Conservation (phyloP, 2,888 invertebrate genomes). For the Gymnocheta viridis region DNA sequence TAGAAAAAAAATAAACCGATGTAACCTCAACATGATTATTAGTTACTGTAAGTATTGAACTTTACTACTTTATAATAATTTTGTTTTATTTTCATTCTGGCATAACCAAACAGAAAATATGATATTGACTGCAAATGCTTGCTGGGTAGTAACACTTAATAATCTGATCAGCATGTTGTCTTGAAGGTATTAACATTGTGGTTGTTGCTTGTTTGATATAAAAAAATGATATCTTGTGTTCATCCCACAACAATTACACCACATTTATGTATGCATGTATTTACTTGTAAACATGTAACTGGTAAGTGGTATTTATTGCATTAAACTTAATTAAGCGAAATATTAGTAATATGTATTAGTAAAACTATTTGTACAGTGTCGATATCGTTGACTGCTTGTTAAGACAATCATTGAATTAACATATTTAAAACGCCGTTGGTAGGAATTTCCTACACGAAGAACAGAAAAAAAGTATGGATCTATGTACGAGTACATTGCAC, state of each 20-base stretch:
- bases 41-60: too few species aligned
- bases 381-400: slow-evolving; percentile 32
- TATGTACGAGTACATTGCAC: not conserved
- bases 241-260: slow-evolving; percentile 17
- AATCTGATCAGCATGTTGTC: slow-evolving; percentile 42
- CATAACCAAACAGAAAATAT: not conserved
- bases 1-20: too few species aligned
- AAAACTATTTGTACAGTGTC: not conserved
- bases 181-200: slow-evolving; percentile 19
- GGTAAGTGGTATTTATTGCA: slow-evolving; percentile 41
- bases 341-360: slow-evolving; percentile 18
- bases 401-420: slow-evolving; percentile 37
- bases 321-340: slow-evolving; percentile 47
- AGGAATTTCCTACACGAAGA: slow-evolving; percentile 9
- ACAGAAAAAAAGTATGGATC: not conserved
- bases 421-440: slow-evolving; percentile 7
- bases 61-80: too few species aligned
- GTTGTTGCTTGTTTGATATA: not conserved
- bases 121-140: not conserved
- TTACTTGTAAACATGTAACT: not conserved
- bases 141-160: slow-evolving; percentile 13
- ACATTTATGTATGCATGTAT: not conserved
- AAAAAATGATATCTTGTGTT: slow-evolving; percentile 21
- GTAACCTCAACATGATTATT: too few species aligned
- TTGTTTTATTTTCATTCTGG: not conserved